Evolutionary conservation across 92 coral and sea anemone genomes (phyloP).

Genomic region (Muricea muricata): DNA sequence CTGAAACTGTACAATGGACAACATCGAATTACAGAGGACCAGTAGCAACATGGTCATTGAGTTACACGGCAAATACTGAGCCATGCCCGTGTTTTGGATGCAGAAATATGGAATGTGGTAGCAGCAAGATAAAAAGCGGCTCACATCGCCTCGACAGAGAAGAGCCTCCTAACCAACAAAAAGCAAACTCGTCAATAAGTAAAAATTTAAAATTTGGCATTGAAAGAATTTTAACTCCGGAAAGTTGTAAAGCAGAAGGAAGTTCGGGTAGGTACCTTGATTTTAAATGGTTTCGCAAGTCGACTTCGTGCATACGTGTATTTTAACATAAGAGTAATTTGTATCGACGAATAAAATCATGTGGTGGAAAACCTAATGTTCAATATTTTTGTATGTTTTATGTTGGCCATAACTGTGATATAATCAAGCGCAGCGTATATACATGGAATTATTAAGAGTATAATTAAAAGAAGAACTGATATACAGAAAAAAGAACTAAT

Average conservation of each 20-base stretch:
- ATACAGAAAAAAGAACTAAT: too few species aligned
- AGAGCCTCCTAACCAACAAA: background rate
- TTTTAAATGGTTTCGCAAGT: too few species aligned
- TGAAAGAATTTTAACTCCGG: slow-evolving; percentile 51
- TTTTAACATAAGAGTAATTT: background rate
- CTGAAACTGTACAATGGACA: background rate
- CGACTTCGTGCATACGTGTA: background rate
- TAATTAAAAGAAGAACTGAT: too few species aligned
- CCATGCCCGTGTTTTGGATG: slow-evolving; percentile 26
- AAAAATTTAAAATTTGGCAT: slow-evolving; percentile 61
- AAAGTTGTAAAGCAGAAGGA: background rate
- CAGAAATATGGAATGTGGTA: background rate
- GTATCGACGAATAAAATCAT: too few species aligned
- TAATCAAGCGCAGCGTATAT: too few species aligned
- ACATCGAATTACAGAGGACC: background rate
- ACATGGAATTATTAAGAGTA: too few species aligned
- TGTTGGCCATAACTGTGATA: too few species aligned
- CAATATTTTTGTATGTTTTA: too few species aligned
- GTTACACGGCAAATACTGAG: slow-evolving; percentile 1
- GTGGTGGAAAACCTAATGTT: too few species aligned
- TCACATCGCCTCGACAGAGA: background rate
- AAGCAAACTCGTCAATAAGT: slow-evolving; percentile 17
- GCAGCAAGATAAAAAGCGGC: background rate
- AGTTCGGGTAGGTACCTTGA: slow-evolving; percentile 8
- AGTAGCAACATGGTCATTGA: slow-evolving; percentile 7